Base-by-base conservation (phyloP, 2,888 invertebrate genomes). In the Siphlonurus alternatus region DNA sequence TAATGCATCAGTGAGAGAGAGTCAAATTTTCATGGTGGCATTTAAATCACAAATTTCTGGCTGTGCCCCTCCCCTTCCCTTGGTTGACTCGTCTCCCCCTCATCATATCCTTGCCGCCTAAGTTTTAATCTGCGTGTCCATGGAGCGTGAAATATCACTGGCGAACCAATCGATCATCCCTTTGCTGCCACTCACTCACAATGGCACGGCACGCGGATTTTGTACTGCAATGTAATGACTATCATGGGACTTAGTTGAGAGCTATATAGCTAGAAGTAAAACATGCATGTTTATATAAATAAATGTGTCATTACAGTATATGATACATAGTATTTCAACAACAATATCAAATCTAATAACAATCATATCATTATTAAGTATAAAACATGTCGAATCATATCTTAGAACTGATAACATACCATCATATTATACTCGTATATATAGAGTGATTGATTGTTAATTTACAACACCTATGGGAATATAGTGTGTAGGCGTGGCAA, bases 131-230 rank as follows among this genome's bases (percentile, higher is more conserved):
- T 56, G 56, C 56, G 56, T 22, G 56, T n/a, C 22, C 56, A 56
- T 20, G 56, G n/a, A 56, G 56, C 56, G 56, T 56, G 56, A 56
- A 56, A 56, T 56, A 56, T 56, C 56, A 56, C 19, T 56, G 56
- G 56, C 56, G 56, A 56, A 22, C 56, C 56, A 56, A 56, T 56
- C 56, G 56, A 56, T 56, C 56, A 56, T 56, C n/a, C 56, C 56
- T 5, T 3, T 7, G 38, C 38, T 38, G 38, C 38, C 38, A 38
- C 38, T 38, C 38, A 38, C 38, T 10, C 15, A 15, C 7, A 38
- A 15, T 38, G 38, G 38, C 5, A 15, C 15, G 38, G 38, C 38
- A 38, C 38, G 15, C 38, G 7, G 15, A 38, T 38, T n/a, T 38
- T 38, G 15, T 38, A 38, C 38, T 38, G 38, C 38, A 38, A 38